Percentiles rank a stretch among this genome's conserved stretches.
phyloP scores from a whole-genome alignment of 2,888 invertebrate genomes.

The Hybos culiciformis region DNA sequence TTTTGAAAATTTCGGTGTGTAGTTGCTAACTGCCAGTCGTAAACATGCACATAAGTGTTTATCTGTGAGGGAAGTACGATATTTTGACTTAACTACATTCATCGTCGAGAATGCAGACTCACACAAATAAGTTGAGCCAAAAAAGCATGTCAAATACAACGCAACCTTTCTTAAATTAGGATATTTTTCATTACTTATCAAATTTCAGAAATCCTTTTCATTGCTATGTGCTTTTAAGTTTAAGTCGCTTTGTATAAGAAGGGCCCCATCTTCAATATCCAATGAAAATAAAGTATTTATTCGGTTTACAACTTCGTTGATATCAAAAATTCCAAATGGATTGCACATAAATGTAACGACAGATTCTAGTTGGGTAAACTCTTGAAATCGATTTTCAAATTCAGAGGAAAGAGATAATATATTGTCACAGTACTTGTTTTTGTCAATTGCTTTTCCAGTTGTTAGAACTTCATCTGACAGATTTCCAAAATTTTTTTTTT shows the following conservation, averaged over 20 bases:
- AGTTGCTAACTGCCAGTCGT: not conserved
- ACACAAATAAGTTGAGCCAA: not conserved
- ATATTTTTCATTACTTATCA: not conserved
- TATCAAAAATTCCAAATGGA: not conserved
- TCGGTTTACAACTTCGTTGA: not conserved
- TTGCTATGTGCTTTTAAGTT: not conserved
- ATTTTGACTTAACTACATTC: not conserved
- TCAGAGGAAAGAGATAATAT: not conserved
- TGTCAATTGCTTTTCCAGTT: not conserved
- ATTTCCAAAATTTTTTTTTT: not conserved
- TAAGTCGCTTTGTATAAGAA: not conserved
- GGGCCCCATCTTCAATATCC: not conserved
- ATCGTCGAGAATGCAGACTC: not conserved
- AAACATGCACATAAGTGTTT: not conserved
- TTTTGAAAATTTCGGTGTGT: not conserved
- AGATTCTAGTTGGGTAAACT: not conserved
- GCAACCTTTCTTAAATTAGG: not conserved
- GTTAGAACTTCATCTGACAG: not conserved
- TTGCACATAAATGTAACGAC: not conserved
- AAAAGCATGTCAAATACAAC: not conserved
- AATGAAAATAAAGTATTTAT: not conserved
- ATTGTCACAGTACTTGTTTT: not conserved
- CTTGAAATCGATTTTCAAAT: not conserved
- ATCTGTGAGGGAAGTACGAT: not conserved
- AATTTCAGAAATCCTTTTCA: not conserved